phyloP scores from a whole-genome alignment of 2,888 invertebrate species.

The Torymus auratus region DNA sequence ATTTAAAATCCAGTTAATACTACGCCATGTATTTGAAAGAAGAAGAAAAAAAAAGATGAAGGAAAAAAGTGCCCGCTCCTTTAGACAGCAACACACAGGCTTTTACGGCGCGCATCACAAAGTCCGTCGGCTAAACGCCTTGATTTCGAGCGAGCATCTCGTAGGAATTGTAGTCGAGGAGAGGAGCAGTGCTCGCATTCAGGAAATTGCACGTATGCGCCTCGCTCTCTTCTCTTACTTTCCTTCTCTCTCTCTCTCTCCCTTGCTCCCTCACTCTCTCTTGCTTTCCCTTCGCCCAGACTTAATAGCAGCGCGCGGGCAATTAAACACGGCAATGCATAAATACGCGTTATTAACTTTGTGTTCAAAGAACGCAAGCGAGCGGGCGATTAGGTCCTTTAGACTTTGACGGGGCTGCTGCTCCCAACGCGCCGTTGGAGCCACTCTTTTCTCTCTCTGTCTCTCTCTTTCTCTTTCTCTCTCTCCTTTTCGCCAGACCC shows the following conservation, averaged over 20 bases:
- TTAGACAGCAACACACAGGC: background rate
- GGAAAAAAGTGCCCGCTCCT: background rate
- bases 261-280: constrained; percentile 10
- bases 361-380: constrained; percentile 67
- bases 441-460: constrained; percentile 17
- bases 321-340: constrained; percentile 71
- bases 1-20: too few relatives aligned
- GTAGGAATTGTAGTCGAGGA: constrained; percentile 33
- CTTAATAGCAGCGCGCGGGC: constrained; percentile 54
- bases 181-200: constrained; percentile 29
- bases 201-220: constrained; percentile 54
- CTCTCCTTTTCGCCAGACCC: constrained; percentile 25
- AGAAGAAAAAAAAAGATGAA: background rate
- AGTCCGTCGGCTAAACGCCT: constrained; percentile 47
- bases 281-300: background rate
- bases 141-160: constrained; percentile 51
- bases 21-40: background rate
- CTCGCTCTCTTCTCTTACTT: constrained; percentile 3
- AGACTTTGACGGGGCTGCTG: constrained; percentile 46
- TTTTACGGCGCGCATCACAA: constrained; percentile 26
- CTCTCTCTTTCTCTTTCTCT: constrained; percentile 1
- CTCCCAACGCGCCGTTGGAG: constrained; percentile 3
- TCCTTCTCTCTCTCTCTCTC: background rate
- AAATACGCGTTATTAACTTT: constrained; percentile 73
- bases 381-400: constrained; percentile 69